Evolutionary conservation across 2,797 vertebrate genomes (phyloP), one percentile per base, ranked within the genome.

Genomic region (Brachyrhaphis roseni): DNA sequence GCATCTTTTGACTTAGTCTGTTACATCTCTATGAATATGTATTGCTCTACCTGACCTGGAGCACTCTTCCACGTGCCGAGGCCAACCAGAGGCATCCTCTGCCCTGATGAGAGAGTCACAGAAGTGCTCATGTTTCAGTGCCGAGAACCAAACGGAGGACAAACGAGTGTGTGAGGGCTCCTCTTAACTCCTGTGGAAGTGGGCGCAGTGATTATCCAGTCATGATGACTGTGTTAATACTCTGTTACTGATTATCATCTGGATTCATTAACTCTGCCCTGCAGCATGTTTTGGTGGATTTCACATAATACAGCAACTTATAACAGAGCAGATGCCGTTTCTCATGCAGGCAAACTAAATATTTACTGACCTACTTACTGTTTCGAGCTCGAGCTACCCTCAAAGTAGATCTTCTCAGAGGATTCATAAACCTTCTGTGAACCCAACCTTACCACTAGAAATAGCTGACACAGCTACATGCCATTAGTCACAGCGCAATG

Each of bases 21-120:
- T 28, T 45, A 72, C 46, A 43, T 20, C 20, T 36, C 26, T 59
- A 16, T 36, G 15, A 39, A 18, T 39, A 20, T 66, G 73, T 55
- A 1, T 57, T 46, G 13, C 2, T 55, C 57, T 82, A 95, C 95
- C 95, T 95, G 93, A 88, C 95, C 95, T 46, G 91, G 82, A 39
- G 88, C n/a, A 68, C 94, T 96, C 89, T 96, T 96, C 95, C 95
- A 96, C 5, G 95, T 96, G 49, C 95, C 96, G 0, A 96, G 92
- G 5, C 96, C 95, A 13, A 96, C 87, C 36, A 82, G 1, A 18
- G 95, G 95, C 91, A 96, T 95, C 87, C 76, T 92, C 88, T 93
- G 93, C 59, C 94, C 94, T 0, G 91, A 86, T 0, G 88, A 91
- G 23, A 95, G 93, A 41, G 86, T 91, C 77, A 94, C 74, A 10